Conservation (phyloP, 2,797 vertebrate species). For the Rhyacichthys aspro region DNA sequence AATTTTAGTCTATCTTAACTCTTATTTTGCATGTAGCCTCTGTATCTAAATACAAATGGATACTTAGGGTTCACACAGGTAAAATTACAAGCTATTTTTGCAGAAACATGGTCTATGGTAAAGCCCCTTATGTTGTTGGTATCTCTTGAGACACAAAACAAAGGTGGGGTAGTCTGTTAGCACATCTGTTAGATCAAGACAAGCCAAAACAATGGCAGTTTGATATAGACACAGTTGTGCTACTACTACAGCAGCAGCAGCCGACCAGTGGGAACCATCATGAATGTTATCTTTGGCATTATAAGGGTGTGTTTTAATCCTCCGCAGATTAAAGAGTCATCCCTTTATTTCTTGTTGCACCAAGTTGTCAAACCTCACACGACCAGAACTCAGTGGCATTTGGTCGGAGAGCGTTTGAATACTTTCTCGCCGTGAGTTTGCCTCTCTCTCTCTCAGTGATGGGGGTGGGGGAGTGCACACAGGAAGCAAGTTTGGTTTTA, state of each 20-base stretch:
- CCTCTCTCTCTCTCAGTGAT: background rate
- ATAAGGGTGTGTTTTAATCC: too few relatives aligned
- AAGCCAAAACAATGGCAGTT: slow-evolving; percentile 17
- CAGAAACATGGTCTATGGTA: background rate
- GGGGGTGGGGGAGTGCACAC: slow-evolving; percentile 30
- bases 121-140: slow-evolving; percentile 1
- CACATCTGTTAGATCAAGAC: slow-evolving; percentile 27
- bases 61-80: too few relatives aligned
- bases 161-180: slow-evolving; percentile 20
- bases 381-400: slow-evolving; percentile 44
- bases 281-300: too few relatives aligned
- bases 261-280: too few relatives aligned
- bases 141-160: slow-evolving; percentile 23
- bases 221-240: slow-evolving; percentile 19
- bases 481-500: slow-evolving; percentile 53
- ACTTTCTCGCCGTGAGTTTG: slow-evolving; percentile 42
- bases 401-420: slow-evolving; percentile 51
- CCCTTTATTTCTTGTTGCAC: too few relatives aligned
- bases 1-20: too few relatives aligned
- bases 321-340: too few relatives aligned
- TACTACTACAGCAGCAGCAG: too few relatives aligned
- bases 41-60: too few relatives aligned
- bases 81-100: background rate
- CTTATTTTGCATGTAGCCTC: too few relatives aligned
- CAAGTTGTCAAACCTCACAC: slow-evolving; percentile 26